Conservation (phyloP, 2,113 vertebrate species). For the Cariama cristata region DNA sequence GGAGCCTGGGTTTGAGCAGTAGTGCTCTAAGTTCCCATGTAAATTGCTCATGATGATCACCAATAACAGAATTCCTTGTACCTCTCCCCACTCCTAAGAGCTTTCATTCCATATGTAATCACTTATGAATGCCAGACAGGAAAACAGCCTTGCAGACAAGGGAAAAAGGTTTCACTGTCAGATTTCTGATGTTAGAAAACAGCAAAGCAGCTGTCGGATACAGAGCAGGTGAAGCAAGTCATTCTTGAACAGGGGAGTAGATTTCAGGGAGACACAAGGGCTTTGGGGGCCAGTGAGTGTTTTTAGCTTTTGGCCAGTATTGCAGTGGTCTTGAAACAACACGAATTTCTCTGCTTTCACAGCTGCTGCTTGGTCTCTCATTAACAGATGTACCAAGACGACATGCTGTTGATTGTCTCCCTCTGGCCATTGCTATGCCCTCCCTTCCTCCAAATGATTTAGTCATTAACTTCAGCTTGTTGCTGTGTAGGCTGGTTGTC, state of each 20-base stretch:
- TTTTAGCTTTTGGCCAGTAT: not conserved
- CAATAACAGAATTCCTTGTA: not conserved
- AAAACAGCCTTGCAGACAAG: not conserved
- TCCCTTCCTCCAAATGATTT: not conserved
- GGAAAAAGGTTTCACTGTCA: not conserved
- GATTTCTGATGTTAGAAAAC: not conserved
- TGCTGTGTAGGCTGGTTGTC: not conserved
- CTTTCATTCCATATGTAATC: not conserved
- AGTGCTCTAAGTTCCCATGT: not conserved
- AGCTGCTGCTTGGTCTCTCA: not conserved
- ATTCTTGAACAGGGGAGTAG: not conserved
- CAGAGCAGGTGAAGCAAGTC: not conserved
- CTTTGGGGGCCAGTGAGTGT: not conserved
- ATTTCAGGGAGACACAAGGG: not conserved
- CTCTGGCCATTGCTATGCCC: not conserved
- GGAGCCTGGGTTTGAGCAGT: slow-evolving; percentile 10
- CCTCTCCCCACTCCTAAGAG: not conserved
- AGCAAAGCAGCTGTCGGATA: not conserved
- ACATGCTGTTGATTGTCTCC: not conserved
- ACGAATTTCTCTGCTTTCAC: not conserved
- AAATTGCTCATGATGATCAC: slow-evolving; percentile 27
- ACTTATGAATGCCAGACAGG: not conserved
- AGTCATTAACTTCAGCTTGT: not conserved
- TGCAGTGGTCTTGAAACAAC: not conserved
- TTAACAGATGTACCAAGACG: not conserved